These are phyloP conservation scores for Leucania comma DNA, from an alignment of 2,888 invertebrate genomes.

Conservation along the genomic window DNA sequence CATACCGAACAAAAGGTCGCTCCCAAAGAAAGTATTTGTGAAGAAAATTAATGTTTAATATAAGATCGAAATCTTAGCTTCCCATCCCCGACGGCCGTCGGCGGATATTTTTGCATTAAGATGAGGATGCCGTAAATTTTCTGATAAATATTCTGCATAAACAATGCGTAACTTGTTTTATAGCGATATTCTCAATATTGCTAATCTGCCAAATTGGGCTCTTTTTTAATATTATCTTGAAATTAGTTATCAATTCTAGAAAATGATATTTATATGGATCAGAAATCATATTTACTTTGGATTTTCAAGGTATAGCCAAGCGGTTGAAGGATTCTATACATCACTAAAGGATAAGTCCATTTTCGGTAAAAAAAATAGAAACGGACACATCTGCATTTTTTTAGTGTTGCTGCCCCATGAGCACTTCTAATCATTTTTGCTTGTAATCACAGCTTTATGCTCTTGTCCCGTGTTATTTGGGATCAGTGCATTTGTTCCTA, in stretches of 20 bases:
- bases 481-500: too few relatives aligned
- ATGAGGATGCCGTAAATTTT: conserved; percentile 62
- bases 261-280: neutral
- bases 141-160: conserved; percentile 62
- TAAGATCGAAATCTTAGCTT: conserved; percentile 73
- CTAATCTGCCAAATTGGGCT: conserved; percentile 36
- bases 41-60: conserved; percentile 74
- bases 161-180: conserved; percentile 55
- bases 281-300: neutral
- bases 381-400: too few relatives aligned
- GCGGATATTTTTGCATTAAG: conserved; percentile 69
- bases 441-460: too few relatives aligned
- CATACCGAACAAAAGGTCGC: conserved; percentile 70
- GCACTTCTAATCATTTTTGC: too few relatives aligned
- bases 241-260: neutral
- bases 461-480: too few relatives aligned
- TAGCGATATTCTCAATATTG: conserved; percentile 28
- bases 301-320: neutral
- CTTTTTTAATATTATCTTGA: conserved; percentile 8
- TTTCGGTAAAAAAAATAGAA: neutral
- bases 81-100: conserved; percentile 53
- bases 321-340: neutral
- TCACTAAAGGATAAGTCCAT: neutral
- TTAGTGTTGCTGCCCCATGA: too few relatives aligned
- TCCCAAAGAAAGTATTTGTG: conserved; percentile 69